Evolutionary conservation across 2,888 invertebrate genomes (phyloP).

Genomic region (Barypeithes pellucidus): DNA sequence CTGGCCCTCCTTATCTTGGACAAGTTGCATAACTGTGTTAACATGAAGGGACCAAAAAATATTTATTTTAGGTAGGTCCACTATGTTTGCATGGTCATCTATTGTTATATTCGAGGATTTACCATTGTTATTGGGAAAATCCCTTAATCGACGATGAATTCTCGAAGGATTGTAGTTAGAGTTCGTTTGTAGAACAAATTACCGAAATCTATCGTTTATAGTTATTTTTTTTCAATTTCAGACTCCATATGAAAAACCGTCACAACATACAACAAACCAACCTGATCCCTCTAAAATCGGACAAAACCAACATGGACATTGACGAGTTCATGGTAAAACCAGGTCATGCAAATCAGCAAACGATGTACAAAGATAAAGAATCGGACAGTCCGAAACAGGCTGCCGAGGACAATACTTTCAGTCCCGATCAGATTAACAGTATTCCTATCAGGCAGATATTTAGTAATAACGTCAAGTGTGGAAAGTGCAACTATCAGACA

Average conservation of each 20-base stretch:
- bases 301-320: slow-evolving; percentile 69
- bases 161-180: too few species aligned
- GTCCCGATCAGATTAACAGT: slow-evolving; percentile 76
- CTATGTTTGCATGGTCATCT: too few species aligned
- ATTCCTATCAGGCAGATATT: slow-evolving; percentile 80
- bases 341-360: slow-evolving; percentile 22
- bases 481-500: slow-evolving; percentile 79
- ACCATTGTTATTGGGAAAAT: too few species aligned
- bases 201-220: background rate
- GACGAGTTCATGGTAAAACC: slow-evolving; percentile 71
- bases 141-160: too few species aligned
- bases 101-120: too few species aligned
- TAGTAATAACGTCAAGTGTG: slow-evolving; percentile 70
- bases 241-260: slow-evolving; percentile 72
- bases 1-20: too few species aligned
- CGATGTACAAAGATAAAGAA: slow-evolving; percentile 38
- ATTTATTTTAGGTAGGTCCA: too few species aligned
- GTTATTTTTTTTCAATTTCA: slow-evolving; percentile 46
- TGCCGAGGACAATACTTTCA: slow-evolving; percentile 63
- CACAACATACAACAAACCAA: slow-evolving; percentile 71
- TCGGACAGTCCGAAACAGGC: slow-evolving; percentile 9
- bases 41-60: too few species aligned
- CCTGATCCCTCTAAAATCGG: slow-evolving; percentile 71
- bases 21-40: too few species aligned
- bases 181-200: too few species aligned